phyloP scores from a whole-genome alignment of 2,797 vertebrate genomes.

The Enteromius mattozi region DNA sequence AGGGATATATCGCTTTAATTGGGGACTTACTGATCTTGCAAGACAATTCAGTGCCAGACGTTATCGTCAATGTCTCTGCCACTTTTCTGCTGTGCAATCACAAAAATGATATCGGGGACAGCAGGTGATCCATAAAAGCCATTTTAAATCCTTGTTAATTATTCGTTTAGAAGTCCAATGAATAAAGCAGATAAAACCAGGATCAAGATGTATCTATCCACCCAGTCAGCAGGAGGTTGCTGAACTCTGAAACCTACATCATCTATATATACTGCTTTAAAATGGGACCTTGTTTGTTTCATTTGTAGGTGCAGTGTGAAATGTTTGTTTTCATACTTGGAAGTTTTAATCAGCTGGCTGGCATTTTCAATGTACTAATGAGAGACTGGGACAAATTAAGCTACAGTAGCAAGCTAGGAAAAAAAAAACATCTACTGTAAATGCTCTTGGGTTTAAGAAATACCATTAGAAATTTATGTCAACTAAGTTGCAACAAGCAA shows the following conservation, averaged over 20 bases:
- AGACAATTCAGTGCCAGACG: conserved; percentile 81
- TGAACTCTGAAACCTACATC: conserved; percentile 63
- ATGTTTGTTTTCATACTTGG: conserved; percentile 42
- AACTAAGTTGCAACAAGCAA: conserved; percentile 28
- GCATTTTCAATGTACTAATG: conserved; percentile 49
- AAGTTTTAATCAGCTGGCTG: conserved; percentile 48
- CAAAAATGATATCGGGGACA: conserved; percentile 86
- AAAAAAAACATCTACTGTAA: background rate
- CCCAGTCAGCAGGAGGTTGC: conserved; percentile 53
- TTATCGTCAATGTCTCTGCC: conserved; percentile 78
- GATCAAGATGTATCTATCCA: conserved; percentile 73
- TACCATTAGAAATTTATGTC: conserved; percentile 24
- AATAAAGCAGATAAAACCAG: conserved; percentile 80
- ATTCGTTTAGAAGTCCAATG: conserved; percentile 84
- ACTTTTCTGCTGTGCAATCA: conserved; percentile 83
- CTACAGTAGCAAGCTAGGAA: conserved; percentile 1
- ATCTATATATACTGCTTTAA: conserved; percentile 57
- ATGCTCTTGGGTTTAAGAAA: conserved; percentile 30
- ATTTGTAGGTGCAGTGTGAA: conserved; percentile 46
- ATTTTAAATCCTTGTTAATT: conserved; percentile 88
- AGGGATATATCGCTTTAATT: conserved; percentile 81
- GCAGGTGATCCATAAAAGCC: conserved; percentile 87
- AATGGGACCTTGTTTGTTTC: background rate
- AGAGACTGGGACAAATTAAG: conserved; percentile 37
- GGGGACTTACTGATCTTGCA: conserved; percentile 83